phyloP scores from a whole-genome alignment of 2,888 invertebrate species.

The Phasia obesa region DNA sequence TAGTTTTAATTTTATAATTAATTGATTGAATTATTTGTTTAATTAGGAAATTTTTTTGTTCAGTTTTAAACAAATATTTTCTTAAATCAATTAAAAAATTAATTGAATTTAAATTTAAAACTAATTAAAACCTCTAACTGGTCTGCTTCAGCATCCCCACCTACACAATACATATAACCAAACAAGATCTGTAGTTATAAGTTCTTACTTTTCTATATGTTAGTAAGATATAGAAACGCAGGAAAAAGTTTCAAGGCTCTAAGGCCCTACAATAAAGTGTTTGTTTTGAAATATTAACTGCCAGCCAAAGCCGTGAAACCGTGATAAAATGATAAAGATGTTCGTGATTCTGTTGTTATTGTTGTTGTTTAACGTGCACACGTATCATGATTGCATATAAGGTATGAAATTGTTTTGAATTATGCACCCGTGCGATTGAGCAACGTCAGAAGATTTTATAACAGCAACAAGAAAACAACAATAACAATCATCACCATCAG shows the following conservation, averaged over 20 bases:
- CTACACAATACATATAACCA: too few species aligned
- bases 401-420: constrained; percentile 73
- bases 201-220: too few species aligned
- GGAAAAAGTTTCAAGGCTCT: not conserved
- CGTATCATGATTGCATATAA: constrained; percentile 71
- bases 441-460: constrained; percentile 58
- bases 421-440: constrained; percentile 71
- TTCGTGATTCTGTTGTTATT: constrained; percentile 24
- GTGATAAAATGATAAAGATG: constrained; percentile 70
- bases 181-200: too few species aligned
- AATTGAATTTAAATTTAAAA: too few species aligned
- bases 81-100: too few species aligned
- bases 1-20: too few species aligned
- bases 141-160: too few species aligned
- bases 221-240: too few species aligned
- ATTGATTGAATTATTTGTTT: too few species aligned
- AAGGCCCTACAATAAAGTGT: not conserved
- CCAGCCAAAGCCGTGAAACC: constrained; percentile 59
- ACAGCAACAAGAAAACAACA: constrained; percentile 39
- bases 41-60: too few species aligned
- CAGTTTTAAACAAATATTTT: too few species aligned
- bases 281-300: constrained; percentile 29
- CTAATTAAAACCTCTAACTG: too few species aligned
- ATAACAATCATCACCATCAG: constrained; percentile 46
- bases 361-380: constrained; percentile 47